Evolutionary conservation across 2,797 vertebrate species (phyloP).

Genomic region (Acestrorhynchus altus): DNA sequence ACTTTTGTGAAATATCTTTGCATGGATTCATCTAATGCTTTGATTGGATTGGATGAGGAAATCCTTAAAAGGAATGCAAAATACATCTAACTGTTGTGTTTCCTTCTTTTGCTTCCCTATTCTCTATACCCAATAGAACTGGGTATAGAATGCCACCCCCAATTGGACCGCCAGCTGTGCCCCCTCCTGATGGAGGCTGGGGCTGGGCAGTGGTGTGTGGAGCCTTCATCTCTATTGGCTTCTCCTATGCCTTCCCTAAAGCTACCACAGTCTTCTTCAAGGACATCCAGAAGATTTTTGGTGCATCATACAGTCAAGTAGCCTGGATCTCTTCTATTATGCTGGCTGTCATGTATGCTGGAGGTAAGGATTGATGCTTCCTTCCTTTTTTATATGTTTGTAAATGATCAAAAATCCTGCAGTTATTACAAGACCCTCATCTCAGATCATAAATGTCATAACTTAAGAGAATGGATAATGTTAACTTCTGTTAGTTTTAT

Average conservation of each 20-base stretch:
- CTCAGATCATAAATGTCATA: no score
- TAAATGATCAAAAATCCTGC: no score
- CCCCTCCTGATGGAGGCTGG: slow-evolving; percentile 95
- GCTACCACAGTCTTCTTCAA: slow-evolving; percentile 97
- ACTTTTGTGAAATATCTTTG: no score
- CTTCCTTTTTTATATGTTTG: no score
- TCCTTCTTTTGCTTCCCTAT: slow-evolving; percentile 37
- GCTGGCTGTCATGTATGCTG: slow-evolving; percentile 97
- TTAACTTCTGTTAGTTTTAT: no score
- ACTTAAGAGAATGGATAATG: no score
- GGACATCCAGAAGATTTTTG: slow-evolving; percentile 93
- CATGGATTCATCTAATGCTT: no score
- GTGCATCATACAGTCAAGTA: slow-evolving; percentile 89
- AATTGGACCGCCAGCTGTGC: slow-evolving; percentile 54
- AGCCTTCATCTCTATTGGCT: slow-evolving; percentile 96
- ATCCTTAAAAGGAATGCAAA: background rate
- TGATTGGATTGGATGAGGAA: no score
- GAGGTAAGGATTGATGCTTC: slow-evolving; percentile 80
- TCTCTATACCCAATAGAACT: slow-evolving; percentile 56
- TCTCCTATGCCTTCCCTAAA: slow-evolving; percentile 97
- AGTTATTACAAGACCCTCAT: no score
- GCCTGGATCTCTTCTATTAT: slow-evolving; percentile 99
- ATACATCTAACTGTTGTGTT: background rate
- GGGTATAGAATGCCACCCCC: slow-evolving; percentile 81
- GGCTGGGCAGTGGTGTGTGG: slow-evolving; percentile 92